Conservation (phyloP, 2,797 vertebrate genomes). For the Hippopotamyrus pictus region DNA sequence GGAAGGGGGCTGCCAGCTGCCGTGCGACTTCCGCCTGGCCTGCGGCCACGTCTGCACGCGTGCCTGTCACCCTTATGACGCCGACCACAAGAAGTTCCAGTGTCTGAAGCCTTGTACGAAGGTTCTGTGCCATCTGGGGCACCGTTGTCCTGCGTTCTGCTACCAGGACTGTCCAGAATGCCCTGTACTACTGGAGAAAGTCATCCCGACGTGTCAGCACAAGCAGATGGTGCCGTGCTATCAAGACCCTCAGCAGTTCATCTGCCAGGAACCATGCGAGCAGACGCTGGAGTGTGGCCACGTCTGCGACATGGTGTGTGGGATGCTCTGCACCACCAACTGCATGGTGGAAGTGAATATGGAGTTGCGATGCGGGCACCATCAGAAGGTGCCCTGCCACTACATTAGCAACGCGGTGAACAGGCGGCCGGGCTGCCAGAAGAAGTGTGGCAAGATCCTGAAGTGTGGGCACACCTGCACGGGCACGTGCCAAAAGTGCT, state of each 20-base stretch:
- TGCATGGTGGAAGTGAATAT: constrained; percentile 59
- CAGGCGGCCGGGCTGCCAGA: constrained; percentile 47
- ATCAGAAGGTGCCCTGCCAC: constrained; percentile 60
- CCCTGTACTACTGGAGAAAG: constrained; percentile 67
- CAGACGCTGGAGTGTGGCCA: constrained; percentile 72
- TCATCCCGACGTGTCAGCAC: constrained; percentile 69
- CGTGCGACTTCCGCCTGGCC: constrained; percentile 76
- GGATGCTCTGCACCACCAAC: constrained; percentile 53
- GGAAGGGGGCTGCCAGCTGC: constrained; percentile 79
- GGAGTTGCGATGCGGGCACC: constrained; percentile 72
- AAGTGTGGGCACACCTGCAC: constrained; percentile 72
- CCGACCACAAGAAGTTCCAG: constrained; percentile 67
- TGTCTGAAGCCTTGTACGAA: constrained; percentile 77
- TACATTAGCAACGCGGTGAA: background rate
- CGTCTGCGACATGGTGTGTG: constrained; percentile 64
- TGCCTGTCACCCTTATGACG: constrained; percentile 83
- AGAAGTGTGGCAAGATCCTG: constrained; percentile 56
- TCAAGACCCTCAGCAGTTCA: constrained; percentile 53
- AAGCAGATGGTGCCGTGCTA: constrained; percentile 78
- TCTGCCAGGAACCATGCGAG: constrained; percentile 66
- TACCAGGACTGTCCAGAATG: constrained; percentile 65
- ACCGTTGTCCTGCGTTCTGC: constrained; percentile 68
- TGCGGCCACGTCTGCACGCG: constrained; percentile 84
- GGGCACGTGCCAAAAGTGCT: constrained; percentile 72
- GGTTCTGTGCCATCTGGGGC: constrained; percentile 68